These are phyloP conservation scores for Drosophila teissieri DNA, from an alignment of 1,140 invertebrate genomes.

Conservation along the genomic window DNA sequence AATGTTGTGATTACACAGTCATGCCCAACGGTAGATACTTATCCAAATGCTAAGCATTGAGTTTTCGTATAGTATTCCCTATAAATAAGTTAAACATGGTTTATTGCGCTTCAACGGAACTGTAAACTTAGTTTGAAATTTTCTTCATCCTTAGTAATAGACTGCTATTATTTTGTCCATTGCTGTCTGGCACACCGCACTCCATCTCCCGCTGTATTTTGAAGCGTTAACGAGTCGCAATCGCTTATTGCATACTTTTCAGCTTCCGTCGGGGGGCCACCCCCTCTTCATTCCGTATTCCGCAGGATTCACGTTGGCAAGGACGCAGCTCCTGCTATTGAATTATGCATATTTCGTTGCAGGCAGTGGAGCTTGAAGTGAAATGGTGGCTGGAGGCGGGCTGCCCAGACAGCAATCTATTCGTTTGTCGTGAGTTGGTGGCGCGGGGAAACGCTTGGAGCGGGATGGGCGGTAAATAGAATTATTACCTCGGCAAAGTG, in stretches of 20 bases:
- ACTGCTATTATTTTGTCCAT: not conserved
- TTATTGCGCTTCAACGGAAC: too few relatives aligned
- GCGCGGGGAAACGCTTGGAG: not conserved
- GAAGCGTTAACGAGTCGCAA: constrained; percentile 65
- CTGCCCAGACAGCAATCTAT: constrained; percentile 54
- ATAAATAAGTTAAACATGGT: too few relatives aligned
- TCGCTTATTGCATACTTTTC: constrained; percentile 65
- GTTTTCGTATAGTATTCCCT: too few relatives aligned
- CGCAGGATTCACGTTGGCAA: constrained; percentile 11
- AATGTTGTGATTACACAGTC: constrained; percentile 64
- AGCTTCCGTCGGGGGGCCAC: constrained; percentile 10
- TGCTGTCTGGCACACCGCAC: not conserved
- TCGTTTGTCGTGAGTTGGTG: constrained; percentile 20
- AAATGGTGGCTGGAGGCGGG: constrained; percentile 18
- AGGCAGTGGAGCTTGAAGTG: constrained; percentile 28
- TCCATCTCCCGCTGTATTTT: constrained; percentile 11
- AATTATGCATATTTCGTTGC: constrained; percentile 74
- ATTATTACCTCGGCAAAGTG: constrained; percentile 38
- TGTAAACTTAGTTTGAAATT: not conserved
- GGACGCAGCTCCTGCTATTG: constrained; percentile 45
- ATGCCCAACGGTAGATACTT: not conserved
- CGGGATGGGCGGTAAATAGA: constrained; percentile 9
- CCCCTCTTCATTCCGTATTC: not conserved
- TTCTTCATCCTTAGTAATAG: not conserved
- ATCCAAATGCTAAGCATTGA: not conserved